phyloP scores from a whole-genome alignment of 2,113 vertebrate genomes.

The Chionodraco myersi region DNA sequence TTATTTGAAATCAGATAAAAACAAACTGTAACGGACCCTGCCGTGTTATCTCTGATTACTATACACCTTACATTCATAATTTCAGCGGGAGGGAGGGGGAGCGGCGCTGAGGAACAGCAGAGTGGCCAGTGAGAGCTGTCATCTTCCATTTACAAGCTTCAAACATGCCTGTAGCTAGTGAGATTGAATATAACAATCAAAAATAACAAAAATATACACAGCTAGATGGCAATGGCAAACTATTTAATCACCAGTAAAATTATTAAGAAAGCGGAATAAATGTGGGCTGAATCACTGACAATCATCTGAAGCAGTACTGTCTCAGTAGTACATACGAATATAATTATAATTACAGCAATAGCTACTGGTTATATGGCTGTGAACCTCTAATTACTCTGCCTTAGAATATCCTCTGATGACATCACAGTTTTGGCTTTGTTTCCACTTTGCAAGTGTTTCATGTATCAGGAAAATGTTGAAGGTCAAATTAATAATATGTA shows the following conservation, averaged over 20 bases:
- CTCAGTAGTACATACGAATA: not conserved
- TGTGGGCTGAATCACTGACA: not conserved
- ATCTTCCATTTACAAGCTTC: no score
- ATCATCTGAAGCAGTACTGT: not conserved
- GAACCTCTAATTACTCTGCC: not conserved
- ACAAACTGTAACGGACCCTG: no score
- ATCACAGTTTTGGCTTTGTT: not conserved
- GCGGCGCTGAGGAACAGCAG: no score
- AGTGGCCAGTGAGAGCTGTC: no score
- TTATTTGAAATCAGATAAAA: no score
- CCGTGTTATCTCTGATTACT: no score
- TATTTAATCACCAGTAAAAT: conserved; percentile 16
- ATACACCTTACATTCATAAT: no score
- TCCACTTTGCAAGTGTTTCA: not conserved
- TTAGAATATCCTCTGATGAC: not conserved
- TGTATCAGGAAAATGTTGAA: conserved; percentile 1
- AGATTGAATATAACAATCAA: no score
- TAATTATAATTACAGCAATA: not conserved
- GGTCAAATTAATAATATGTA: conserved; percentile 32
- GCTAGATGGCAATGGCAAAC: not conserved
- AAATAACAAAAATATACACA: no score
- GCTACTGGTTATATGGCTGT: not conserved
- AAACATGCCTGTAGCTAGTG: no score
- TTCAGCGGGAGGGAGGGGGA: no score
- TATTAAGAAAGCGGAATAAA: not conserved